phyloP scores from a whole-genome alignment of 2,113 vertebrate genomes.

The Pheucticus melanocephalus region DNA sequence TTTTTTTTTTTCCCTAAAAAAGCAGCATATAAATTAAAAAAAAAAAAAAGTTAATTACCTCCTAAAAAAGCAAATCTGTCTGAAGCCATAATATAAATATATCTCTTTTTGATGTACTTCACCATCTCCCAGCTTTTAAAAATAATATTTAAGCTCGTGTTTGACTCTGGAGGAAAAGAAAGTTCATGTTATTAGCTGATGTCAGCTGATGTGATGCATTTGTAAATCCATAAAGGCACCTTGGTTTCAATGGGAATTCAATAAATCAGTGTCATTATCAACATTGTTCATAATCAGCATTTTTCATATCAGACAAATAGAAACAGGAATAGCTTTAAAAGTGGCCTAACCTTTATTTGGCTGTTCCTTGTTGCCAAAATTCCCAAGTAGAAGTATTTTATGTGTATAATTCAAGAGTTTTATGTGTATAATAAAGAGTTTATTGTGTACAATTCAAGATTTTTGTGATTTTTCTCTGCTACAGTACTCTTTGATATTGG shows the following conservation, averaged over 20 bases:
- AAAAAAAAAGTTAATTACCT: neutral
- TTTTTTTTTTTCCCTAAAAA: neutral
- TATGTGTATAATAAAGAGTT: accelerated
- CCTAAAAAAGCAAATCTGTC: slow-evolving; percentile 23
- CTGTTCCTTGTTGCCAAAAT: neutral
- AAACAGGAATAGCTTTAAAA: neutral
- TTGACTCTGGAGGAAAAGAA: neutral
- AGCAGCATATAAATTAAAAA: neutral
- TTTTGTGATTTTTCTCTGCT: neutral
- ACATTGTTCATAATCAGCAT: neutral
- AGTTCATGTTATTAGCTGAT: neutral
- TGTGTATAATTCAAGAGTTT: neutral
- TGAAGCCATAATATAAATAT: neutral
- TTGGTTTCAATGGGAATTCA: neutral
- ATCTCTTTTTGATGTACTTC: neutral
- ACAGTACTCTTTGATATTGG: neutral
- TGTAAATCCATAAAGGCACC: neutral
- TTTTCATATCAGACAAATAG: neutral
- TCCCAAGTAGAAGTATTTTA: accelerated
- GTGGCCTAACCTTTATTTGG: neutral
- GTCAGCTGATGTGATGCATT: neutral
- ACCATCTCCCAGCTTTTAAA: neutral
- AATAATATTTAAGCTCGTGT: neutral
- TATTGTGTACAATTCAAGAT: accelerated
- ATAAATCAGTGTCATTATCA: neutral